Evolutionary conservation across 2,113 vertebrate genomes (phyloP).

Genomic region (Atrichornis clamosus): DNA sequence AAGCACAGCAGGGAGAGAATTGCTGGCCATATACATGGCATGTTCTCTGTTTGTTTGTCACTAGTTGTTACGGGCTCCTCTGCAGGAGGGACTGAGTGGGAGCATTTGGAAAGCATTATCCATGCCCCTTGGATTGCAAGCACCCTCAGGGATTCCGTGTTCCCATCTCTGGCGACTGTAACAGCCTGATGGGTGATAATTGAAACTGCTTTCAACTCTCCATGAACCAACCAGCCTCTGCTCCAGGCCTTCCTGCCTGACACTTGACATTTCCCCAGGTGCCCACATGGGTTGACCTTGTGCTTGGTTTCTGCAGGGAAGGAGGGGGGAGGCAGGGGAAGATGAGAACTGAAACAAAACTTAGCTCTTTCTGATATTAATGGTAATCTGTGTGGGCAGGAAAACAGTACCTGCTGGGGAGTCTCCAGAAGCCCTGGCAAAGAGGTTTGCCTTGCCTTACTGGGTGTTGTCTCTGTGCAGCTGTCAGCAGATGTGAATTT

Average conservation of each 20-base stretch:
- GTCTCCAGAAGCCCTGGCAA: neutral
- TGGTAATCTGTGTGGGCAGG: neutral
- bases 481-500: neutral
- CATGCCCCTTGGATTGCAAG: neutral
- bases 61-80: neutral
- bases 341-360: neutral
- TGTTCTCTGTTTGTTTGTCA: constrained; percentile 16
- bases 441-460: neutral
- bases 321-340: neutral
- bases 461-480: neutral
- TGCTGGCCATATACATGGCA: neutral
- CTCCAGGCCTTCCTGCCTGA: neutral
- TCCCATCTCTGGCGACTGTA: neutral
- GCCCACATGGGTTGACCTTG: neutral
- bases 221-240: neutral
- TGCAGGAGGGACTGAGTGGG: neutral
- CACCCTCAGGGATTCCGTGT: neutral
- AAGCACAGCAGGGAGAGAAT: constrained; percentile 2
- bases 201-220: neutral
- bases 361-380: neutral
- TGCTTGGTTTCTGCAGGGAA: neutral
- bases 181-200: neutral
- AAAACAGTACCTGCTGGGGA: neutral
- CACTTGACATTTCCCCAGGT: constrained; percentile 24
- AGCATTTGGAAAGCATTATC: neutral